These are phyloP conservation scores for Atta cephalotes DNA, from an alignment of 1,140 invertebrate genomes.

Conservation along the genomic window DNA sequence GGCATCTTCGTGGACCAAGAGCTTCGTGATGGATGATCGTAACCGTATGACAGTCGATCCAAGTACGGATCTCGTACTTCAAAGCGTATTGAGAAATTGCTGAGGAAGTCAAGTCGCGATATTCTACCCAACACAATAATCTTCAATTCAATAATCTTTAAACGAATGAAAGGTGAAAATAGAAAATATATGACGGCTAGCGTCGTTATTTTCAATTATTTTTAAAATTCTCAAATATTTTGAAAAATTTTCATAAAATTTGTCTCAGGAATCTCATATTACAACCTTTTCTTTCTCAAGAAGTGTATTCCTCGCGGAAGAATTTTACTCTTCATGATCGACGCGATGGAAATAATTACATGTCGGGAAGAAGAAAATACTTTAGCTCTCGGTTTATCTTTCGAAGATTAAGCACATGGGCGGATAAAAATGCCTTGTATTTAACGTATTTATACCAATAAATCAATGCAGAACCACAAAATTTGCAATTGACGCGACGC, in stretches of 20 bases:
- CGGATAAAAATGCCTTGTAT: not conserved
- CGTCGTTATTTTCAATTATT: not conserved
- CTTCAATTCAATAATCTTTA: not conserved
- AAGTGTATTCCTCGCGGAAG: not conserved
- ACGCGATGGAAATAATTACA: slow-evolving; percentile 18
- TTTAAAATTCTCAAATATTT: not conserved
- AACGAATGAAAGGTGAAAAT: not conserved
- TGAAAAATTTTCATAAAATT: not conserved
- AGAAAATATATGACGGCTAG: not conserved
- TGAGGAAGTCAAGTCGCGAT: not conserved
- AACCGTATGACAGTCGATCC: slow-evolving; percentile 26
- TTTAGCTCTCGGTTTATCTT: slow-evolving; percentile 1
- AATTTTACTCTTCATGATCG: not conserved
- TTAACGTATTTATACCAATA: not conserved
- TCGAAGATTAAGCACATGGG: not conserved
- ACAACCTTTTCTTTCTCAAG: not conserved
- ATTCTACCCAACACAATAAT: no score
- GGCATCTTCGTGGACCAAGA: not conserved
- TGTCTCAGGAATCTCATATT: not conserved
- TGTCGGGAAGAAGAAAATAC: slow-evolving; percentile 16
- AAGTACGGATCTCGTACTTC: slow-evolving; percentile 4
- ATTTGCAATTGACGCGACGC: not conserved
- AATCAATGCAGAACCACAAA: not conserved
- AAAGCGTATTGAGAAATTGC: not conserved
- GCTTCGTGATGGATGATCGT: slow-evolving; percentile 33